Percentiles rank a stretch among this genome's conserved stretches.
These are phyloP conservation scores for Ploceus nigricollis DNA, from an alignment of 2,113 vertebrate species.

Conservation along the genomic window DNA sequence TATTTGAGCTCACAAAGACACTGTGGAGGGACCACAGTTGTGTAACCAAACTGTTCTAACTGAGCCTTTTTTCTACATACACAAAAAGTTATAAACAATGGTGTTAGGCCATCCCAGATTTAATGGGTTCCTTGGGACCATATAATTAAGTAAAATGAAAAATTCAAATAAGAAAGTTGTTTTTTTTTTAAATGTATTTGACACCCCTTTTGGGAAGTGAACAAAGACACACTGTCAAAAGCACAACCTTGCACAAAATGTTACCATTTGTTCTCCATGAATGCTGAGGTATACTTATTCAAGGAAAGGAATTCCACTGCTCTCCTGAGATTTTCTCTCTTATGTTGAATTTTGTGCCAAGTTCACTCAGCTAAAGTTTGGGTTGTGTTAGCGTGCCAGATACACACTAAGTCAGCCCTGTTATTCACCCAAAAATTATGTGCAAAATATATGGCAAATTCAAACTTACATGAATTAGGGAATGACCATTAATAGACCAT, in stretches of 20 bases:
- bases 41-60: neutral
- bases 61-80: neutral
- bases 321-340: constrained; percentile 69
- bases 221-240: constrained; percentile 74
- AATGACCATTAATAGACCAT: neutral
- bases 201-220: constrained; percentile 65
- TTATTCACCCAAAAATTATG: constrained; percentile 20
- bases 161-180: constrained; percentile 31
- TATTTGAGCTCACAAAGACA: neutral
- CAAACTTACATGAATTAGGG: neutral
- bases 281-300: constrained; percentile 68
- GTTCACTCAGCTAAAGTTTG: constrained; percentile 43
- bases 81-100: neutral
- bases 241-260: constrained; percentile 69
- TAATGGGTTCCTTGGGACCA: neutral
- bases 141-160: constrained; percentile 38
- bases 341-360: constrained; percentile 44
- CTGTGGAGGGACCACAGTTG: neutral
- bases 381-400: neutral
- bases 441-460: neutral
- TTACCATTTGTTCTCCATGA: constrained; percentile 66
- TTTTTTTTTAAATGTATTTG: constrained; percentile 63
- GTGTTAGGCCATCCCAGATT: neutral
- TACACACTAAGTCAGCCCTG: neutral
- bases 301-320: constrained; percentile 71